Base-by-base conservation (phyloP, 2,888 invertebrate species). In the Amblyjoppa proteus region DNA sequence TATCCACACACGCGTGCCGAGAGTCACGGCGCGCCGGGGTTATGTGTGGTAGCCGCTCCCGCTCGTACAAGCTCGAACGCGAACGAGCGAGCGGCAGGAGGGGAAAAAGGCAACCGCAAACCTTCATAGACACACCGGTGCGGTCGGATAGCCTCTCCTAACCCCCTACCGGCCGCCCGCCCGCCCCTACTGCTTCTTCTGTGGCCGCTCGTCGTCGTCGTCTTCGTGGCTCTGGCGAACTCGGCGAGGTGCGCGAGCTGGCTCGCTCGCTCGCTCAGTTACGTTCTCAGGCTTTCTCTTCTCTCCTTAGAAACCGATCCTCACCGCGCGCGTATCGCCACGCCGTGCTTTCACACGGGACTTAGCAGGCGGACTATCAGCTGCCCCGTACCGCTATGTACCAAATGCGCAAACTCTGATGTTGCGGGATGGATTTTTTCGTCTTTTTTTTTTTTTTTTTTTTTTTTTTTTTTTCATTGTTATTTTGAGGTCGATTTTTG, bases 201-300 rank as follows among this genome's bases (percentile, higher is more conserved):
- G 41, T 28, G 25, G 61, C 58, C 56, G 41, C 34, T 77, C 70
- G 73, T 45, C 82, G 73, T 45, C 82, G 68, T 76, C 70, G 78
- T 73, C 78, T 71, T 64, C 58, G 64, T 81, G 58, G 78, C 70
- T 77, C 79, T 69, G 76, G 73, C 74, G 78, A 77, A 86, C 84
- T 87, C 76, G 74, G 82, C 84, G 77, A 78, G 66, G 70, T 75
- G 83, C 81, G 74, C 85, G 84, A 82, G 82, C 84, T 69, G 82
- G 84, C 85, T 84, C 79, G 81, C 85, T 78, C 68, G 85, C 86
- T 86, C 85, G 82, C 85, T 84, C 88, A 88, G 90, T 90, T 91
- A 90, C 90, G 93, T 93, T 93, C 93, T 93, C 94, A 93, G 93
- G 93, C 94, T 94, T 93, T 93, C 93, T 94, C 93, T 92, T 93